Conservation (phyloP, 1,140 invertebrate species). For the Atta texana region DNA sequence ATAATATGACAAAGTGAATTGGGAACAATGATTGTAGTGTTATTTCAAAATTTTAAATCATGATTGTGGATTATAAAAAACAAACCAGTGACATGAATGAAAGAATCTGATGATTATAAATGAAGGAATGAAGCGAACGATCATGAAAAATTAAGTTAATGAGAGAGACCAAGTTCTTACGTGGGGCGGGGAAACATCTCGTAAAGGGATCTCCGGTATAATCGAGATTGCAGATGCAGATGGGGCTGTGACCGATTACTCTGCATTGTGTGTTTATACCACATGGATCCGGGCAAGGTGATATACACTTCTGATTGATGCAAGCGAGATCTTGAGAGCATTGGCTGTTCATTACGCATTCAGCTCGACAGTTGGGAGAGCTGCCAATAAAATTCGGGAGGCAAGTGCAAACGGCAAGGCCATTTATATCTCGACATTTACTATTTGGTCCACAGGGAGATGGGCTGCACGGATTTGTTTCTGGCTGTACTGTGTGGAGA, state of each 20-base stretch:
- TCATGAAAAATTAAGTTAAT: conserved; percentile 10
- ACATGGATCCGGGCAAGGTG: conserved; percentile 86
- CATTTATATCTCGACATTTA: conserved; percentile 88
- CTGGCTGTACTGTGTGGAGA: conserved; percentile 49
- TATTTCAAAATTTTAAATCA: neutral
- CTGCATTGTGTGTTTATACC: conserved; percentile 84
- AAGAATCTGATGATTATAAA: neutral
- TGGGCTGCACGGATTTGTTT: conserved; percentile 87
- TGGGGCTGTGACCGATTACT: conserved; percentile 84
- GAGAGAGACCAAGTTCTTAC: conserved; percentile 83
- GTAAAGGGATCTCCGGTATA: conserved; percentile 87
- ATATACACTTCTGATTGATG: conserved; percentile 85
- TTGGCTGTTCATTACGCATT: conserved; percentile 86
- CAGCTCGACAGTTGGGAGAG: conserved; percentile 84
- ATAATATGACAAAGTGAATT: neutral
- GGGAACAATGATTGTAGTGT: too few species aligned
- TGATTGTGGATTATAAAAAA: conserved; percentile 18
- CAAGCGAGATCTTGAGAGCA: conserved; percentile 85
- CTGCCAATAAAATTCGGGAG: conserved; percentile 87
- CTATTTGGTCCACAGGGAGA: conserved; percentile 91
- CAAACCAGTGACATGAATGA: neutral
- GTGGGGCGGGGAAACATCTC: conserved; percentile 85
- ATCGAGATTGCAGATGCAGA: conserved; percentile 85
- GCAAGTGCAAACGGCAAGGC: conserved; percentile 89
- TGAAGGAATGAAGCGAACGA: neutral